Evolutionary conservation across 2,797 vertebrate species (phyloP), one percentile per base, ranked within the genome.

Genomic region (Vireo griseus): DNA sequence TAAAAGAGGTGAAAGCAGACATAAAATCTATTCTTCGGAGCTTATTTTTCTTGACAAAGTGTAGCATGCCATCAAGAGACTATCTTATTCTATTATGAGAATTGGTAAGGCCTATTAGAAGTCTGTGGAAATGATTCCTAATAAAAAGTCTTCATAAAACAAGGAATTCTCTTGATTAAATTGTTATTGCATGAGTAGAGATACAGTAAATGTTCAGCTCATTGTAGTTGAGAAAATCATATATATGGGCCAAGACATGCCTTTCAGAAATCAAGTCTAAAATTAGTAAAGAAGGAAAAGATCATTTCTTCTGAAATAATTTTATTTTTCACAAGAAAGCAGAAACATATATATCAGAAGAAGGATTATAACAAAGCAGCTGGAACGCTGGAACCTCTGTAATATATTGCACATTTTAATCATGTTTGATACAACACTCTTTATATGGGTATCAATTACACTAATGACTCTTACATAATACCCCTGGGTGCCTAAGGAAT

Each of bases 401-500:
- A 97, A 98, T 96, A 95, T 97, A 97, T 97, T 96, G 95, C 88
- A 97, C 86, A 96, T 98, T 98, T 98, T 98, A 98, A 98, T 98
- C 97, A 97, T 97, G 95, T 97, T 97, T 97, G 96, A 98, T 98
- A 97, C 93, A 97, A 97, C 95, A 97, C 90, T 96, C 94, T 97
- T 98, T 97, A 97, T 97, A 96, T 96, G 95, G 96, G 96, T 98
- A 98, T 98, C 98, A 98, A 97, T 98, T 98, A 98, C 95, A 94
- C 97, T 98, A 98, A 98, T 98, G 97, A 98, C 95, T 97, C 97
- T 98, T 98, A 97, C 94, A 97, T 97, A 98, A 98, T 97, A 97
- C 95, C 96, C 96, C 95, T 89, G 62, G 95, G 95, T 97, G 96
- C 97, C 97, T 97, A 97, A 92, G 86, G 97, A 96, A 98, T 96